Conservation (phyloP, 2,888 invertebrate genomes). For the Ennomos erosarius region DNA sequence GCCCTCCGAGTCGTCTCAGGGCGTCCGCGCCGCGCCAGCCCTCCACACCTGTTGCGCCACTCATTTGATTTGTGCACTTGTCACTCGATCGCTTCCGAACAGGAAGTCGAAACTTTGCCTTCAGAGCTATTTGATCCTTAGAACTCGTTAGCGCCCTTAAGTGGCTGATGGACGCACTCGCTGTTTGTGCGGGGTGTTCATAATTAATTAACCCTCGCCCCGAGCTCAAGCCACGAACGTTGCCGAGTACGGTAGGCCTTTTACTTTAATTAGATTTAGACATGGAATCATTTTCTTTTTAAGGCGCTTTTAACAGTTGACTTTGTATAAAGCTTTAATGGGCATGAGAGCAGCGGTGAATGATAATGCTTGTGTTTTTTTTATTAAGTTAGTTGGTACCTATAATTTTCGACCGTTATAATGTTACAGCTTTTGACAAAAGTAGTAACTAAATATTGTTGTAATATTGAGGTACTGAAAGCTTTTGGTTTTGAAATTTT, state of each 20-base stretch:
- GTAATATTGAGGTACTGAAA: too few relatives aligned
- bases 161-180: neutral
- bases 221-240: neutral
- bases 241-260: constrained; percentile 2
- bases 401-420: too few relatives aligned
- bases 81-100: constrained; percentile 8
- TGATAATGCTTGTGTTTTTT: too few relatives aligned
- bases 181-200: constrained; percentile 11
- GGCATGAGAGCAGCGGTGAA: too few relatives aligned
- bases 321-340: too few relatives aligned
- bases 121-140: neutral
- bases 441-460: too few relatives aligned
- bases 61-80: constrained; percentile 17
- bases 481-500: too few relatives aligned
- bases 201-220: constrained; percentile 12
- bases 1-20: neutral
- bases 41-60: constrained; percentile 21
- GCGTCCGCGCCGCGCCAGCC: neutral
- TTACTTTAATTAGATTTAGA: constrained; percentile 16
- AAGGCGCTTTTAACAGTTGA: too few relatives aligned
- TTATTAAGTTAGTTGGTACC: too few relatives aligned
- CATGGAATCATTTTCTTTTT: too few relatives aligned
- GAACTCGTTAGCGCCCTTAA: neutral
- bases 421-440: too few relatives aligned
- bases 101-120: neutral